Percentiles rank a stretch among this genome's conserved stretches.
These are phyloP conservation scores for Acropora tenuis DNA, from an alignment of 64 coral and sea anemone genomes.

Conservation along the genomic window DNA sequence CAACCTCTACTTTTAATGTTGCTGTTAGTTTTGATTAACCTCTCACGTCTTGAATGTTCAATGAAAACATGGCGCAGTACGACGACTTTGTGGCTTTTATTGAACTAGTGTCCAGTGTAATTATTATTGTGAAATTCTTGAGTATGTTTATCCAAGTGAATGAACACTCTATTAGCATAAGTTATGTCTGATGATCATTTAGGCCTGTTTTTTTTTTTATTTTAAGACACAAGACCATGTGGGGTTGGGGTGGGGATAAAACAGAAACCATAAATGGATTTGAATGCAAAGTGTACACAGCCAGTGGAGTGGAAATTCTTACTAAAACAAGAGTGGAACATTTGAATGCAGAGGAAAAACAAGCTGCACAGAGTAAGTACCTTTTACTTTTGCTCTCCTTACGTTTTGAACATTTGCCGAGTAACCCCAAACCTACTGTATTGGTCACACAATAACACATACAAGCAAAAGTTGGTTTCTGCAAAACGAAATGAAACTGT, in stretches of 20 bases:
- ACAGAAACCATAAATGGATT: slow-evolving; percentile 81
- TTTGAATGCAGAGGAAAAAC: slow-evolving; percentile 93
- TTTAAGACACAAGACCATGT: slow-evolving; percentile 95
- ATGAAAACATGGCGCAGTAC: no score
- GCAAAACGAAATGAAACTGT: no score
- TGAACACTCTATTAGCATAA: no score
- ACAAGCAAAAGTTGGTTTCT: no score
- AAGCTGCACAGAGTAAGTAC: slow-evolving; percentile 58
- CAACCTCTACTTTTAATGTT: neutral
- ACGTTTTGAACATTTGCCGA: neutral
- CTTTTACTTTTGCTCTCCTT: neutral
- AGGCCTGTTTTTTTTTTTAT: neutral
- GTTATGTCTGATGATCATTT: neutral
- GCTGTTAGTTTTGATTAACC: no score
- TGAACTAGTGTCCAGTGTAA: no score
- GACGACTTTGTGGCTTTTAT: no score
- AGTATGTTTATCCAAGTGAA: no score
- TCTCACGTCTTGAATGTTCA: no score
- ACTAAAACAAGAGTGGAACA: slow-evolving; percentile 98
- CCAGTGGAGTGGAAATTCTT: slow-evolving; percentile 92
- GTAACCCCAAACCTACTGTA: no score
- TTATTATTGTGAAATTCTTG: no score
- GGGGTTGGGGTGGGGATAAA: slow-evolving; percentile 98
- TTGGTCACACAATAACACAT: no score
- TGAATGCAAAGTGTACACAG: slow-evolving; percentile 94